Evolutionary conservation across 2,888 invertebrate species (phyloP).

Genomic region (Ichneumoninae sp.): DNA sequence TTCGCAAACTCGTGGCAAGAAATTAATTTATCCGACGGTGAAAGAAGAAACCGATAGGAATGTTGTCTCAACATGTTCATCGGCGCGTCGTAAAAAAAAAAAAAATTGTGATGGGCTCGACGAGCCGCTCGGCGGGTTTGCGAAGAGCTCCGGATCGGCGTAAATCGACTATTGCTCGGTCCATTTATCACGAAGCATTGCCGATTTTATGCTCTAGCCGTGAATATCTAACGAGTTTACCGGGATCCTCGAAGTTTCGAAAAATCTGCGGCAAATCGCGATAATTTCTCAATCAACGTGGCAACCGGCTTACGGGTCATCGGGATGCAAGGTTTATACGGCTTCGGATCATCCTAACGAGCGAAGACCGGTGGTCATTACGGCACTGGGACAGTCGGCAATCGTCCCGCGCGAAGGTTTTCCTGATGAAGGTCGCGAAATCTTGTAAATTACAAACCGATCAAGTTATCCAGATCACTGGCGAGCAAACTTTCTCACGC

Average conservation of each 20-base stretch:
- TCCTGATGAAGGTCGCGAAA: slow-evolving; percentile 26
- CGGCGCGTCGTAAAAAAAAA: slow-evolving; percentile 41
- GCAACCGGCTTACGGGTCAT: not conserved
- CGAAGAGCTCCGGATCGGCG: not conserved
- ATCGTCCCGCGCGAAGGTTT: not conserved
- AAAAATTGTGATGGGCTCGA: not conserved
- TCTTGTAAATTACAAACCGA: slow-evolving; percentile 24
- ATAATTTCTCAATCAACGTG: slow-evolving; percentile 6
- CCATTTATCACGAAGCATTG: slow-evolving; percentile 17
- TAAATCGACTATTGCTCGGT: not conserved
- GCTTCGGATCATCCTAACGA: slow-evolving; percentile 2
- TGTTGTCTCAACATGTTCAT: slow-evolving; percentile 66
- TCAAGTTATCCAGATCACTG: slow-evolving; percentile 11
- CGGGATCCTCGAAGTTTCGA: not conserved
- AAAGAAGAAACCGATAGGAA: slow-evolving; percentile 43
- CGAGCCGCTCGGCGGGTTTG: slow-evolving; percentile 1
- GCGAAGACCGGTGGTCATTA: slow-evolving; percentile 8
- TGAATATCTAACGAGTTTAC: not conserved
- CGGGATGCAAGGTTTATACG: not conserved
- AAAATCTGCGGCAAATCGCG: not conserved
- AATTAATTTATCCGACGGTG: slow-evolving; percentile 45
- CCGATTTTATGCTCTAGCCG: not conserved
- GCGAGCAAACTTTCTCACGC: slow-evolving; percentile 24
- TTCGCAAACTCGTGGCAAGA: slow-evolving; percentile 33
- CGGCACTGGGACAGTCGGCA: not conserved